Evolutionary conservation across 2,888 invertebrate species (phyloP), one percentile per base, ranked within the genome.

Genomic region (Leptinotarsa peninsularis): DNA sequence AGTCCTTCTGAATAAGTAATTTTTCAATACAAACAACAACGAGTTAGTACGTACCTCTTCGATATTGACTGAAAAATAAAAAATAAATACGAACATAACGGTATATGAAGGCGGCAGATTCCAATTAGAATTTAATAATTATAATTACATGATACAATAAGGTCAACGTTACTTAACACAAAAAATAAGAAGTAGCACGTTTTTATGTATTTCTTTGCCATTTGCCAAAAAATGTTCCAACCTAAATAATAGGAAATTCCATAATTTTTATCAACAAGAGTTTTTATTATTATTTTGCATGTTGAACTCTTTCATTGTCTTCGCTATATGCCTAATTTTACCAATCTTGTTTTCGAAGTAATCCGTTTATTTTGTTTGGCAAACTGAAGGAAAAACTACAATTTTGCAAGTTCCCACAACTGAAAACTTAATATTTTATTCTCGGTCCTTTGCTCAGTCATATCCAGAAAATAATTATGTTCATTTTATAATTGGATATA

Each of bases 81-180:
- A 21, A 58, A n/a, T 63, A 27, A 17, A 63, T 17, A 43, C n/a
- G 33, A 63, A 63, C 27, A n/a, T 63, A 63, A 63, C 63, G 63
- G 63, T 33, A 63, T 33, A 43, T 63, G n/a, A 63, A 63, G 43
- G 63, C 33, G 63, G 63, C 43, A 21, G 43, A 63, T 63, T 63
- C 27, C 33, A 63, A 63, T 27, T 63, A 63, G 10, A 33, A 43
- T 14, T 5, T 63, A 27, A 63, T 33, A 43, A 43, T 63, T 15
- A 13, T n/a, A 60, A 23, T 33, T 63, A n/a, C 63, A 13, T 43
- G 43, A 43, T 43, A 43, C 15, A 10, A 58, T 23, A 58, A 23
- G 58, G 58, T 58, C 15, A 58, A 23, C 58, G 23, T 58, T 15
- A 58, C 58, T 52, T 5, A 52, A 52, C 17, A n/a, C 52, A 52